Percentiles rank a stretch among this genome's conserved stretches.
phyloP scores from a whole-genome alignment of 2,113 vertebrate genomes.

The Caracal caracal region DNA sequence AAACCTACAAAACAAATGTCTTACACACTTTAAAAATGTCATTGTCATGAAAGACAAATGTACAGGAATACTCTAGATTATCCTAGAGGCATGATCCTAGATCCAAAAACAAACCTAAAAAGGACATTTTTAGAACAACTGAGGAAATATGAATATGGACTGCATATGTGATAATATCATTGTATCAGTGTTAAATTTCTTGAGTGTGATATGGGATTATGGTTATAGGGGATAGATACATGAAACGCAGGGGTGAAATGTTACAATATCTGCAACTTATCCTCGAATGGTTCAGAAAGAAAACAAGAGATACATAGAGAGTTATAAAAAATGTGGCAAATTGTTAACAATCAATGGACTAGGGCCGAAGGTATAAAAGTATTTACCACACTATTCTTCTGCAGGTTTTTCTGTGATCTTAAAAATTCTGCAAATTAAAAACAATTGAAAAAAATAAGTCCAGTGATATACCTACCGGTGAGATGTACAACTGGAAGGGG shows the following conservation, averaged over 20 bases:
- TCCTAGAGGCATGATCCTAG: background rate
- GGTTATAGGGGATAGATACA: background rate
- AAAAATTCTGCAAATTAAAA: slow-evolving; percentile 2
- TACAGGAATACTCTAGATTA: background rate
- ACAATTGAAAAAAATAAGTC: background rate
- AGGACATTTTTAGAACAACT: background rate
- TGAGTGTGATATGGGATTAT: background rate
- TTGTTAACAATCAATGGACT: background rate
- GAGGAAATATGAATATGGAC: background rate
- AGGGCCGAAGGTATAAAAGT: background rate
- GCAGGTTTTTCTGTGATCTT: background rate
- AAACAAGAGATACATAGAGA: background rate
- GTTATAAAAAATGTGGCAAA: background rate
- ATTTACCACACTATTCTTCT: background rate
- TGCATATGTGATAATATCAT: background rate
- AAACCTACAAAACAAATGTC: background rate
- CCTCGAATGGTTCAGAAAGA: background rate
- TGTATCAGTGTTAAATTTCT: background rate
- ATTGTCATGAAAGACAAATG: background rate
- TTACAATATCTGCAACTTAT: background rate
- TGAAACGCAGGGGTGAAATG: background rate
- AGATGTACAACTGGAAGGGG: background rate
- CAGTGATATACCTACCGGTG: background rate
- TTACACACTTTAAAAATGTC: background rate
- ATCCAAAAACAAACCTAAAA: background rate